Percentiles rank a stretch among this genome's conserved stretches.
These are phyloP conservation scores for Hystrix cristata DNA, from an alignment of 2,113 vertebrate genomes.

Conservation along the genomic window DNA sequence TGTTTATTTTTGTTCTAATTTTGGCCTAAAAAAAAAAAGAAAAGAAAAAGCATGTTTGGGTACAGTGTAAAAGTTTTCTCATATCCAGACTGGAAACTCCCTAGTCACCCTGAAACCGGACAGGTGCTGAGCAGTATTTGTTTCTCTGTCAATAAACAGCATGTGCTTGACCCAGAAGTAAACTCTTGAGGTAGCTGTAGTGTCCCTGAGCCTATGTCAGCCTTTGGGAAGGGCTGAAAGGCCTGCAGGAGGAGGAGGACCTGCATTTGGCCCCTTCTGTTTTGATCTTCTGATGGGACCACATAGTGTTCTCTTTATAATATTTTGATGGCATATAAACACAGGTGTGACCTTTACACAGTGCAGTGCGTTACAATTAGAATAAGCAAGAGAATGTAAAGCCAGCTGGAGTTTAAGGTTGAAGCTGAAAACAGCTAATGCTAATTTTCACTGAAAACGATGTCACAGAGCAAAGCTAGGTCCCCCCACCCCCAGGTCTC, in stretches of 20 bases:
- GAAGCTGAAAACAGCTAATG: constrained; percentile 45
- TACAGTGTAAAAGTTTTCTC: constrained; percentile 79
- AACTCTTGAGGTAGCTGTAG: not conserved
- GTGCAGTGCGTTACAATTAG: not conserved
- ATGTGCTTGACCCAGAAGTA: constrained; percentile 39
- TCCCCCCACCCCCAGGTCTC: not conserved
- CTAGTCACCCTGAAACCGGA: constrained; percentile 80
- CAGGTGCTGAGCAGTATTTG: constrained; percentile 77
- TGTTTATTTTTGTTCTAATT: constrained; percentile 82
- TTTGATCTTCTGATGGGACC: constrained; percentile 68
- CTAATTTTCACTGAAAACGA: constrained; percentile 60
- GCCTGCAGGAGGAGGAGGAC: not conserved
- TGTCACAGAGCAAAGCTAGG: not conserved
- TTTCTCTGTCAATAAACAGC: constrained; percentile 80
- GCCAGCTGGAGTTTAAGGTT: constrained; percentile 72
- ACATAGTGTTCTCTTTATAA: constrained; percentile 45
- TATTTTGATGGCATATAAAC: constrained; percentile 67
- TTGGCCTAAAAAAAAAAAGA: constrained; percentile 74
- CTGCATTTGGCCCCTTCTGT: not conserved
- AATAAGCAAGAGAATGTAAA: constrained; percentile 65
- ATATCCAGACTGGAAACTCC: constrained; percentile 80
- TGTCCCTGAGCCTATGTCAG: not conserved
- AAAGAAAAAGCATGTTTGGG: constrained; percentile 77
- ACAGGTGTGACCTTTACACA: constrained; percentile 66
- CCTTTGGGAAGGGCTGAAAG: not conserved